Evolutionary conservation across 2,113 vertebrate genomes (phyloP).

Genomic region (Ceratotherium simum): DNA sequence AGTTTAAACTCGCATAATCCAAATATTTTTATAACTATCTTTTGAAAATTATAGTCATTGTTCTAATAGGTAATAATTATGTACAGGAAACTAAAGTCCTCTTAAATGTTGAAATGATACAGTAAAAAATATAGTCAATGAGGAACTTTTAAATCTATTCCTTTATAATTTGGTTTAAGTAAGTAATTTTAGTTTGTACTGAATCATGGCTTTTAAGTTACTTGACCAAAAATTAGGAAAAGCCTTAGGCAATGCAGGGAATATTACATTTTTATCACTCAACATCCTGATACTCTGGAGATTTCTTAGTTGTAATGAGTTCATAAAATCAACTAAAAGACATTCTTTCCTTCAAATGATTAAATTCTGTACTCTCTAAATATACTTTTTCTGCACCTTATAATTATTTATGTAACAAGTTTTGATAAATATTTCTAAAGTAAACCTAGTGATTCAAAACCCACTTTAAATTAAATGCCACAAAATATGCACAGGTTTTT

Average conservation of each 20-base stretch:
- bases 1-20: background rate
- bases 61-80: background rate
- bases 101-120: background rate
- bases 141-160: background rate
- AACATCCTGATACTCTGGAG: background rate
- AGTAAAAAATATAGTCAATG: background rate
- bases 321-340: slow-evolving; percentile 56
- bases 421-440: slow-evolving; percentile 48
- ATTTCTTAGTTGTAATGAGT: slow-evolving; percentile 47
- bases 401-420: slow-evolving; percentile 61
- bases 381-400: slow-evolving; percentile 40
- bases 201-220: slow-evolving; percentile 28
- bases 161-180: background rate
- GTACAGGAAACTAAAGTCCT: background rate
- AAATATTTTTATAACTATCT: background rate
- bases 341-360: slow-evolving; percentile 50
- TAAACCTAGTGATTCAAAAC: background rate
- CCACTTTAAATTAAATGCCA: background rate
- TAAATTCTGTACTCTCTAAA: background rate
- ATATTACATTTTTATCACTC: background rate
- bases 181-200: slow-evolving; percentile 6
- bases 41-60: background rate
- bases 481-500: background rate
- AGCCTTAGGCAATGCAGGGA: background rate
- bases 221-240: slow-evolving; percentile 47